phyloP scores from a whole-genome alignment of 2,797 vertebrate species.

The Xenops minutus region DNA sequence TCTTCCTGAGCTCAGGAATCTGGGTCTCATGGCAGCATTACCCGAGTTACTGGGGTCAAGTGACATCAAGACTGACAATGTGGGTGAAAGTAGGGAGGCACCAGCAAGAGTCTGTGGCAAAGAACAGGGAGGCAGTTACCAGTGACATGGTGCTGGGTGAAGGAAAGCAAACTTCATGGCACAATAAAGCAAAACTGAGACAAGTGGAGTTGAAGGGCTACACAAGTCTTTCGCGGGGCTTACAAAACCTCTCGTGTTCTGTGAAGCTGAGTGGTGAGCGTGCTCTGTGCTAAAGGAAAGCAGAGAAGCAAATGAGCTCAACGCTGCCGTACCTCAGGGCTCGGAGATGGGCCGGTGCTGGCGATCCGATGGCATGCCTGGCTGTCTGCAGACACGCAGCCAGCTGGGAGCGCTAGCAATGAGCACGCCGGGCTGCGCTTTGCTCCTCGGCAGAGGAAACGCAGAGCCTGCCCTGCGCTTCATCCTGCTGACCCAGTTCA shows the following conservation, averaged over 20 bases:
- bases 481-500: conserved; percentile 14
- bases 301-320: background rate
- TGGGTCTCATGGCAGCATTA: background rate
- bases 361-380: background rate
- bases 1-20: background rate
- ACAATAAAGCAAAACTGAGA: background rate
- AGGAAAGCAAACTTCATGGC: background rate
- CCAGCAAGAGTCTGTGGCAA: background rate
- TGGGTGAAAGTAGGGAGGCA: background rate
- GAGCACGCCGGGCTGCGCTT: background rate
- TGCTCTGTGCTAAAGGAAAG: background rate
- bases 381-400: background rate
- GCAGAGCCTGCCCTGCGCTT: background rate
- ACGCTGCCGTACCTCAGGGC: fast-evolving
- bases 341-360: background rate
- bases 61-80: background rate
- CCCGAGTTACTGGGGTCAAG: background rate
- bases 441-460: background rate
- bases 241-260: background rate
- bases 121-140: background rate
- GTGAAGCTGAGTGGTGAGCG: background rate
- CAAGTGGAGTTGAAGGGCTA: background rate
- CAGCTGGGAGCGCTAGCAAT: background rate
- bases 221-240: background rate
- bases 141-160: background rate